phyloP scores from a whole-genome alignment of 2,797 vertebrate genomes.

The Chromis chromis region DNA sequence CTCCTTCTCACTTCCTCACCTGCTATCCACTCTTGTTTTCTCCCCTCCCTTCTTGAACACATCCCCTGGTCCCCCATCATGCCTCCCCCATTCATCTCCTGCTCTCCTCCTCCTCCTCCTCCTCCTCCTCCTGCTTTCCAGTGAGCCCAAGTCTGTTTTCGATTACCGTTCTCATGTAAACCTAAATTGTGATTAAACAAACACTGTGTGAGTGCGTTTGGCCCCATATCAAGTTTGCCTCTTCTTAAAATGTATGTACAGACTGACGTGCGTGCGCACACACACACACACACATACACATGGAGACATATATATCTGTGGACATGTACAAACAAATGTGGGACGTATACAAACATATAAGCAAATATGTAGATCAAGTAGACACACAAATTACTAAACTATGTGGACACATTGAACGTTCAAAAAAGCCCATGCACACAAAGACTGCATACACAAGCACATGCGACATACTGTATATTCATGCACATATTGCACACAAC shows the following conservation, averaged over 20 bases:
- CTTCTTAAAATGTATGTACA: conserved; percentile 41
- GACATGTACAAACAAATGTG: conserved; percentile 58
- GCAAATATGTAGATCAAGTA: conserved; percentile 47
- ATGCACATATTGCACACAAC: conserved; percentile 16
- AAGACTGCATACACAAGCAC: conserved; percentile 20
- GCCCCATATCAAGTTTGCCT: conserved; percentile 55
- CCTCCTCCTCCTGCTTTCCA: conserved; percentile 48
- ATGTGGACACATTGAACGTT: conserved; percentile 34
- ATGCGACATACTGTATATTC: conserved; percentile 22
- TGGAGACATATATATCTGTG: conserved; percentile 37
- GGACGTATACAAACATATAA: conserved; percentile 46
- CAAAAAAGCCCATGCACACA: neutral
- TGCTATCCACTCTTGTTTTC: conserved; percentile 24
- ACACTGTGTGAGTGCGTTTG: conserved; percentile 68
- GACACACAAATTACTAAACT: conserved; percentile 45
- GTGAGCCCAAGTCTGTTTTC: conserved; percentile 69
- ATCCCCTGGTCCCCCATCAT: conserved; percentile 11
- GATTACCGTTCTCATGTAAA: conserved; percentile 79
- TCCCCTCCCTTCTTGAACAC: neutral
- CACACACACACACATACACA: neutral
- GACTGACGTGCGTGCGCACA: conserved; percentile 17
- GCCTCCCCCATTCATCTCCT: conserved; percentile 24
- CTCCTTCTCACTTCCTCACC: conserved; percentile 38
- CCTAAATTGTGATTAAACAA: conserved; percentile 82
- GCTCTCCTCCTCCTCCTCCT: neutral